These are phyloP conservation scores for Nesoenas mayeri DNA, from an alignment of 2,113 vertebrate genomes.

Conservation along the genomic window DNA sequence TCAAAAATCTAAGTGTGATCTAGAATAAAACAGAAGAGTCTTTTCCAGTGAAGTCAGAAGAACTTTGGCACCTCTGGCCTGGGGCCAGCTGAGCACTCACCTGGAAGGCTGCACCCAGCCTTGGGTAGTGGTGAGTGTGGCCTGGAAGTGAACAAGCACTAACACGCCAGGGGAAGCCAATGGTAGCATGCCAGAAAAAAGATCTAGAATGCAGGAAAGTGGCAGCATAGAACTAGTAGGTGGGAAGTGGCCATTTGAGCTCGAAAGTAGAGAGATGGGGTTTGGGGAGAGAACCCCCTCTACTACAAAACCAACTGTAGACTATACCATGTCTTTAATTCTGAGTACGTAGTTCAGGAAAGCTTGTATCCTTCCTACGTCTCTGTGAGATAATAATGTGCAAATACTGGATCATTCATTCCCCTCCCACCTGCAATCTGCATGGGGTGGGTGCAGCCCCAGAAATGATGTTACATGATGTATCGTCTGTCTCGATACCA, in stretches of 20 bases:
- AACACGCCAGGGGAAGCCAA: not conserved
- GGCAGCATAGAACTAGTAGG: not conserved
- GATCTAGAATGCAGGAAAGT: not conserved
- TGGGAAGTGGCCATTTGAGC: not conserved
- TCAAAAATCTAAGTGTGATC: not conserved
- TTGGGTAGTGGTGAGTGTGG: not conserved
- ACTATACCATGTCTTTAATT: not conserved
- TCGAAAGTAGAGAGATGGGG: not conserved
- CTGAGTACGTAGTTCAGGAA: not conserved
- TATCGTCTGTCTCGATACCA: not conserved
- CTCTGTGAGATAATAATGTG: not conserved
- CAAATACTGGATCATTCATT: not conserved
- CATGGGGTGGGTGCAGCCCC: not conserved
- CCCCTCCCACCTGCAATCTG: not conserved
- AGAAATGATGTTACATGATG: not conserved
- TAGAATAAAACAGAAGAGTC: not conserved
- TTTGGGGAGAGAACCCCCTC: not conserved
- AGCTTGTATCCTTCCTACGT: not conserved
- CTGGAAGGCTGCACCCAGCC: not conserved
- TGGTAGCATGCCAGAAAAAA: not conserved
- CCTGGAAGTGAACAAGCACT: not conserved
- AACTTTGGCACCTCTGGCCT: not conserved
- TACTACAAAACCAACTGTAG: not conserved
- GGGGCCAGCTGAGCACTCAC: not conserved
- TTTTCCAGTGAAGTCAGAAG: not conserved